Percentiles rank a stretch among this genome's conserved stretches.
Evolutionary conservation across 1,140 invertebrate species (phyloP).

Genomic region (Ostrea denselamellosa): DNA sequence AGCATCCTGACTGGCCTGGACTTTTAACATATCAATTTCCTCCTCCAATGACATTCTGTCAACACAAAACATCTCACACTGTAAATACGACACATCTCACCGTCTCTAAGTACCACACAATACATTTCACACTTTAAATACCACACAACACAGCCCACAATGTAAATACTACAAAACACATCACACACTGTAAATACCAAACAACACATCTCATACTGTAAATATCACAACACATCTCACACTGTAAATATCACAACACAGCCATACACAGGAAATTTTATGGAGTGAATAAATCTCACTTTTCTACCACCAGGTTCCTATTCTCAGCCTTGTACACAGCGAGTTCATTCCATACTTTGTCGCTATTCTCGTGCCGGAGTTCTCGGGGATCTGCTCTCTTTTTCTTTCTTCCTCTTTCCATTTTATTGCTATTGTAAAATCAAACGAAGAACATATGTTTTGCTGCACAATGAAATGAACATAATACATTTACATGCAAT

Average conservation of each 20-base stretch:
- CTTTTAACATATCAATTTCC: slow-evolving; percentile 72
- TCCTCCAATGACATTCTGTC: slow-evolving; percentile 73
- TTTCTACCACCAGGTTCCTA: slow-evolving; percentile 73
- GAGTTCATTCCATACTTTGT: slow-evolving; percentile 77
- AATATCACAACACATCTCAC: not conserved
- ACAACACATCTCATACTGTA: slow-evolving; percentile 60
- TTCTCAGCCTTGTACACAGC: slow-evolving; percentile 75
- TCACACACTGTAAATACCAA: not conserved
- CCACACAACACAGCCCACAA: not conserved
- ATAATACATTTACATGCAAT: not conserved
- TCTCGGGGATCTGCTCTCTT: slow-evolving; percentile 70
- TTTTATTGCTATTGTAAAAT: slow-evolving; percentile 35
- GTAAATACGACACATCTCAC: not conserved
- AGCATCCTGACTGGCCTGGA: slow-evolving; percentile 72
- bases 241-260: no score
- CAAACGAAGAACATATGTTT: not conserved
- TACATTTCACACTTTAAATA: not conserved
- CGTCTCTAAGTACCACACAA: no score
- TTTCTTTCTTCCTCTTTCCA: slow-evolving; percentile 67
- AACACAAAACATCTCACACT: not conserved
- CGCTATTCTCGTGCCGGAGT: slow-evolving; percentile 74
- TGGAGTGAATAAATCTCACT: slow-evolving; percentile 57
- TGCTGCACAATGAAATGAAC: not conserved
- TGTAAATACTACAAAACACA: not conserved
- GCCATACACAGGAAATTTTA: not conserved